Percentiles rank a stretch among this genome's conserved stretches.
These are phyloP conservation scores for Trisateles emortualis DNA, from an alignment of 2,888 invertebrate species.

Conservation along the genomic window DNA sequence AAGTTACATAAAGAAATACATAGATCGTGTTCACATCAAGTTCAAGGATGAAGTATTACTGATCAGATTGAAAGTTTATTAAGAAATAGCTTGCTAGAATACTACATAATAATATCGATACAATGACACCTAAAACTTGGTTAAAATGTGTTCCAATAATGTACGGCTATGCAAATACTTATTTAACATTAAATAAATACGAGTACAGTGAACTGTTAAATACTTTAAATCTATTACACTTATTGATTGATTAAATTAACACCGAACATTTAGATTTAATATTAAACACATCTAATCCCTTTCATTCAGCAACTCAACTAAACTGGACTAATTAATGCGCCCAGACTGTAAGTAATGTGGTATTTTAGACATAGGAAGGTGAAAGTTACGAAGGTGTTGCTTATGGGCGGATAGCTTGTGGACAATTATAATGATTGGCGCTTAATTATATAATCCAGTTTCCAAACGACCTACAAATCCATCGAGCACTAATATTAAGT, in stretches of 20 bases:
- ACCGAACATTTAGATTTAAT: constrained; percentile 48
- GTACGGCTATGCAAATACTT: constrained; percentile 16
- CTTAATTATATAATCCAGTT: constrained; percentile 37
- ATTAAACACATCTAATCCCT: constrained; percentile 3
- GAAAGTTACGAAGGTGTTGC: background rate
- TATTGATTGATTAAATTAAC: constrained; percentile 43
- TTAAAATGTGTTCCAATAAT: constrained; percentile 16
- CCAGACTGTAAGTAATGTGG: background rate
- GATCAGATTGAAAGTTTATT: constrained; percentile 10
- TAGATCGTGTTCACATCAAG: background rate
- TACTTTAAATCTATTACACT: constrained; percentile 18
- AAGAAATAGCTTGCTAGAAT: constrained; percentile 14
- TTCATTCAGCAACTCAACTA: background rate
- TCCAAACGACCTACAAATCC: constrained; percentile 26
- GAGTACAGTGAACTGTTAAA: constrained; percentile 14
- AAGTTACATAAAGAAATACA: background rate
- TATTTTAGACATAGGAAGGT: background rate
- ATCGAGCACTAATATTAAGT: constrained; percentile 18
- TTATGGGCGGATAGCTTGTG: constrained; percentile 1
- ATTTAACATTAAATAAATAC: constrained; percentile 15
- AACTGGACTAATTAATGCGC: constrained; percentile 36
- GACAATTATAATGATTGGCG: constrained; percentile 2
- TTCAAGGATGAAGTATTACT: constrained; percentile 3
- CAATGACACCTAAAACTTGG: constrained; percentile 23
- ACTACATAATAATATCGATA: constrained; percentile 17